Conservation (phyloP, 2,797 vertebrate species). For the Syngnathus acus region DNA sequence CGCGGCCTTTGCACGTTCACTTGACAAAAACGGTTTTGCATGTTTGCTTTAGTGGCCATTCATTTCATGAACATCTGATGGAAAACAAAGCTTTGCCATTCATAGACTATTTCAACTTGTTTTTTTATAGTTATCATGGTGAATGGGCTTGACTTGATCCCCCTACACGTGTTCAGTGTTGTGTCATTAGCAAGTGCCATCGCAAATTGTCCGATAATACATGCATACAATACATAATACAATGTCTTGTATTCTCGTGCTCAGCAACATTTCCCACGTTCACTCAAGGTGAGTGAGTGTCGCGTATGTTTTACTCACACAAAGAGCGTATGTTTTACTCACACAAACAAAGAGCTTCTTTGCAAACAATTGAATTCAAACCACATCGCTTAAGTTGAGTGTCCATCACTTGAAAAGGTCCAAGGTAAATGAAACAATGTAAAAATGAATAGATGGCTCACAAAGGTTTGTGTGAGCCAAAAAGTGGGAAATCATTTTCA, state of each 20-base stretch:
- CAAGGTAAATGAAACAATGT: neutral
- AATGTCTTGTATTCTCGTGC: conserved; percentile 7
- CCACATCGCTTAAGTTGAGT: neutral
- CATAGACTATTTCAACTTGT: neutral
- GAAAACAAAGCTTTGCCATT: neutral
- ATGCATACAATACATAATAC: conserved; percentile 14
- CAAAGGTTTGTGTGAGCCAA: too few species aligned
- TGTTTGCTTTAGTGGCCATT: conserved; percentile 6
- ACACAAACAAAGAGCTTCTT: neutral
- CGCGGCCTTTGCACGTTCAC: neutral
- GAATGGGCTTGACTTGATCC: conserved; percentile 51
- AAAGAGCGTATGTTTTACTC: conserved; percentile 7
- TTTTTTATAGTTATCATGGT: conserved; percentile 29
- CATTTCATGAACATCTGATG: neutral
- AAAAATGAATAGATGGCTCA: too few species aligned
- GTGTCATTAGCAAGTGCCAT: conserved; percentile 47
- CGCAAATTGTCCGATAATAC: conserved; percentile 42
- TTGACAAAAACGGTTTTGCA: neutral
- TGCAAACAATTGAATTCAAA: neutral
- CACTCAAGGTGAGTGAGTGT: conserved; percentile 8
- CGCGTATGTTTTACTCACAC: neutral
- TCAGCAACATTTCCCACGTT: conserved; percentile 34
- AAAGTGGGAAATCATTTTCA: too few species aligned
- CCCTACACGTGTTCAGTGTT: conserved; percentile 19
- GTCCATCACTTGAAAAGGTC: neutral